phyloP scores from a whole-genome alignment of 1,140 invertebrate genomes.

The Drosophila orosa region DNA sequence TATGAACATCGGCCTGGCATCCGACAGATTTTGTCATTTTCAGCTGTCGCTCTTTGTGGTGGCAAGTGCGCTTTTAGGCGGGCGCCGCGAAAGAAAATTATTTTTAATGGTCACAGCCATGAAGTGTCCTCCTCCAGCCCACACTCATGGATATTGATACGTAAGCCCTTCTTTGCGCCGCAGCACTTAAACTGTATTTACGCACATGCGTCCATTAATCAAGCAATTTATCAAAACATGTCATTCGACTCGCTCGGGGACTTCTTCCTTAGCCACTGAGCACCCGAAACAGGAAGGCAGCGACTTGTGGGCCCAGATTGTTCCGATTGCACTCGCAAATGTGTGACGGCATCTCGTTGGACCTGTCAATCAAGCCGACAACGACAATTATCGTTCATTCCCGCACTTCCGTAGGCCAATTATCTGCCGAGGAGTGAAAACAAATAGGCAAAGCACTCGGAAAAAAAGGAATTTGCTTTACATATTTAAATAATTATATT shows the following conservation, averaged over 20 bases:
- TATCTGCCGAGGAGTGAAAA: slow-evolving; percentile 24
- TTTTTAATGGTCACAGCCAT: slow-evolving; percentile 71
- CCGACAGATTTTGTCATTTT: slow-evolving; percentile 65
- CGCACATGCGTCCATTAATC: slow-evolving; percentile 76
- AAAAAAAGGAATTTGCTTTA: no score
- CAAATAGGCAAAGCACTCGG: slow-evolving; percentile 12
- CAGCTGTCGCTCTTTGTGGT: slow-evolving; percentile 44
- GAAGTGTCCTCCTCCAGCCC: slow-evolving; percentile 29
- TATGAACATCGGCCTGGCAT: slow-evolving; percentile 66
- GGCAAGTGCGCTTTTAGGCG: slow-evolving; percentile 53
- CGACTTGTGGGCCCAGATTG: slow-evolving; percentile 44
- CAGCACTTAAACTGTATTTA: slow-evolving; percentile 76
- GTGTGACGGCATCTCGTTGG: slow-evolving; percentile 33
- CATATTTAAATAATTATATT: no score
- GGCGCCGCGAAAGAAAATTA: slow-evolving; percentile 55
- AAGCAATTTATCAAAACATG: slow-evolving; percentile 81
- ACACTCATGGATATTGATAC: slow-evolving; percentile 50
- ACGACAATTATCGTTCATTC: slow-evolving; percentile 28
- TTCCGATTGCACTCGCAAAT: slow-evolving; percentile 10
- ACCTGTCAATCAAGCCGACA: slow-evolving; percentile 26
- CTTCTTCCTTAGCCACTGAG: slow-evolving; percentile 32
- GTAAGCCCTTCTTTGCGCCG: slow-evolving; percentile 45
- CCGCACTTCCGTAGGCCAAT: slow-evolving; percentile 31
- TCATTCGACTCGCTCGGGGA: slow-evolving; percentile 46
- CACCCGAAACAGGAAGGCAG: slow-evolving; percentile 24